These are phyloP conservation scores for Leptopilina drosophilae DNA, from an alignment of 2,888 invertebrate genomes.

Conservation along the genomic window DNA sequence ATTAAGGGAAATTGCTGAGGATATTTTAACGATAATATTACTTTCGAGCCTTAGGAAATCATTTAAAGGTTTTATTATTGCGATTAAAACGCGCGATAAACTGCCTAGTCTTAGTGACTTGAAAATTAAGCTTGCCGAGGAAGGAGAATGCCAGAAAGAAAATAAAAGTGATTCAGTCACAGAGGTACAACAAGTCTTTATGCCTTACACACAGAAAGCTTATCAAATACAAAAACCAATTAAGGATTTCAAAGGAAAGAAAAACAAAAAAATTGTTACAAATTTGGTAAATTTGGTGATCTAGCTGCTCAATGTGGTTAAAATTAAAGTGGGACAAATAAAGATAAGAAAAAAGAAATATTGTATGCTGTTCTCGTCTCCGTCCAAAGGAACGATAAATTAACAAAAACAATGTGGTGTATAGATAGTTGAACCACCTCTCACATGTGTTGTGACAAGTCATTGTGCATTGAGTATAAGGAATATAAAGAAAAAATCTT, in stretches of 20 bases:
- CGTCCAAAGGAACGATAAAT: not conserved
- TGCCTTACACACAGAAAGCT: not conserved
- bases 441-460: slow-evolving; percentile 8
- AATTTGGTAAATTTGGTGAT: not conserved
- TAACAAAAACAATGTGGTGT: not conserved
- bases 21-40: no score
- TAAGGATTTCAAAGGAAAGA: not conserved
- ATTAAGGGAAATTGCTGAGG: no score
- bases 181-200: not conserved
- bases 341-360: not conserved
- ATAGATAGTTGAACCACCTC: not conserved
- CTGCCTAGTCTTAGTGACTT: not conserved
- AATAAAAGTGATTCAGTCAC: not conserved
- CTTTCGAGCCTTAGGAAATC: no score
- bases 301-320: not conserved
- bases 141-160: slow-evolving; percentile 17
- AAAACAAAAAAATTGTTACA: slow-evolving; percentile 28
- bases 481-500: not conserved
- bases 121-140: slow-evolving; percentile 17
- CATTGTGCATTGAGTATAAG: not conserved
- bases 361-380: not conserved
- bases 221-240: not conserved
- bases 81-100: slow-evolving; percentile 8
- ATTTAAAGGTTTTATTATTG: no score
- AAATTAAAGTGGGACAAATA: not conserved